These are phyloP conservation scores for Ferdinandea cuprea DNA, from an alignment of 2,888 invertebrate genomes.

Conservation along the genomic window DNA sequence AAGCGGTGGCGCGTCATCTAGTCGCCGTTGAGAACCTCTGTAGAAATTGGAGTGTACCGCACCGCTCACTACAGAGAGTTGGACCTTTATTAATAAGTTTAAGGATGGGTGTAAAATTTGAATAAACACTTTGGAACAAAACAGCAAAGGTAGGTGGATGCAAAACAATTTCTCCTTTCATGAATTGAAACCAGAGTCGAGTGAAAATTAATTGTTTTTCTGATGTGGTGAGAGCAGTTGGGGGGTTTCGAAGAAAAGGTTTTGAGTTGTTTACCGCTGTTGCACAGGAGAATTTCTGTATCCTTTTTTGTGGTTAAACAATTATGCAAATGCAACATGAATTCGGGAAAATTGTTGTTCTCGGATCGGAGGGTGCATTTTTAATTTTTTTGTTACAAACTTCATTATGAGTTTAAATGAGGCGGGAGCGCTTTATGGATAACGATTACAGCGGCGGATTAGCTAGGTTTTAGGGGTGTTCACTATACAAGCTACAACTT, in stretches of 20 bases:
- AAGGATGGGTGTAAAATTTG: conserved; percentile 32
- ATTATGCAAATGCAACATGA: conserved; percentile 6
- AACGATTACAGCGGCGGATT: too few relatives aligned
- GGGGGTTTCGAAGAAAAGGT: background rate
- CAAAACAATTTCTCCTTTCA: conserved; percentile 42
- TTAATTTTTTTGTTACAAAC: background rate
- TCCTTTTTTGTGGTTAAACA: background rate
- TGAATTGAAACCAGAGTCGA: conserved; percentile 39
- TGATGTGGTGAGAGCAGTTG: background rate
- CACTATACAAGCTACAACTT: too few relatives aligned
- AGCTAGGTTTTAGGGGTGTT: too few relatives aligned
- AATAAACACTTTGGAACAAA: conserved; percentile 25
- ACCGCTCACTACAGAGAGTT: too few relatives aligned
- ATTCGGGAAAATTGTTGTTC: background rate
- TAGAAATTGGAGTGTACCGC: conserved; percentile 3
- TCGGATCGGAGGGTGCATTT: too few relatives aligned
- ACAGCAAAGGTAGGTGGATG: background rate
- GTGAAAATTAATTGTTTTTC: conserved; percentile 54
- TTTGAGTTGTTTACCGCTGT: background rate
- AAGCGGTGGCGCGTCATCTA: background rate
- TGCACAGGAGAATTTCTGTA: background rate
- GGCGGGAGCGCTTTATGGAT: too few relatives aligned
- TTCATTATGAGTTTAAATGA: too few relatives aligned
- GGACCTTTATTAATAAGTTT: too few relatives aligned
- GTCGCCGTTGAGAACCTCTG: too few relatives aligned